Percentiles rank a stretch among this genome's conserved stretches.
Conservation (phyloP, 2,888 invertebrate species). For the Bombyx huttoni region DNA sequence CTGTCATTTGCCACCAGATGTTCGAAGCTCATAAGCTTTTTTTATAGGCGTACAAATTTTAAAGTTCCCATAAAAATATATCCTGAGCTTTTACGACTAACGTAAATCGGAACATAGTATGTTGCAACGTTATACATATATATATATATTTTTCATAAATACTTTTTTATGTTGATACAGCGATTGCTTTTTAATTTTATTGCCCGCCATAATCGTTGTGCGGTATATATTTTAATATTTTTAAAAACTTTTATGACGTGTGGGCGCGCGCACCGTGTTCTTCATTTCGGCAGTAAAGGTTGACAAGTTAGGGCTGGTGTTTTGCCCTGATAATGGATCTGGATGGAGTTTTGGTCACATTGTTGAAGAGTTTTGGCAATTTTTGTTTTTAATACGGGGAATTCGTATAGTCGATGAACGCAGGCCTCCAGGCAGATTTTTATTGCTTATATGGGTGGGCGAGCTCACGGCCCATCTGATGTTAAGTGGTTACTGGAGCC, state of each 20-base stretch:
- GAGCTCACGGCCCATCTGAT: too few species aligned
- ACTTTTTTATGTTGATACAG: conserved; percentile 15
- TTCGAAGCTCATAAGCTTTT: neutral
- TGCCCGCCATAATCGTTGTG: conserved; percentile 20
- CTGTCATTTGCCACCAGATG: neutral
- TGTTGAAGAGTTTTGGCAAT: too few species aligned
- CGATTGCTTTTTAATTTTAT: conserved; percentile 34
- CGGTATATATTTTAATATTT: conserved; percentile 5
- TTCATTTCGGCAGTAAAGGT: neutral
- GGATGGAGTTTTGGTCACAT: too few species aligned
- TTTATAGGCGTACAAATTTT: neutral
- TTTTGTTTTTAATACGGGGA: too few species aligned
- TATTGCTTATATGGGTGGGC: too few species aligned
- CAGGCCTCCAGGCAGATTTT: too few species aligned
- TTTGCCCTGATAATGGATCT: too few species aligned
- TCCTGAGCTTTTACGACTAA: neutral
- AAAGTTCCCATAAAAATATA: neutral
- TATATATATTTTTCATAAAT: conserved; percentile 4
- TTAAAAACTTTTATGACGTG: neutral
- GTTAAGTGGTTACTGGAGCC: too few species aligned
- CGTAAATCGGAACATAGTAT: neutral
- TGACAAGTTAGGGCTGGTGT: too few species aligned
- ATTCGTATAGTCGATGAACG: too few species aligned
- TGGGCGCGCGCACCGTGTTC: neutral
- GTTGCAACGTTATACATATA: neutral